Percentiles rank a stretch among this genome's conserved stretches.
Conservation (phyloP, 2,888 invertebrate species). For the Tillus elongatus region DNA sequence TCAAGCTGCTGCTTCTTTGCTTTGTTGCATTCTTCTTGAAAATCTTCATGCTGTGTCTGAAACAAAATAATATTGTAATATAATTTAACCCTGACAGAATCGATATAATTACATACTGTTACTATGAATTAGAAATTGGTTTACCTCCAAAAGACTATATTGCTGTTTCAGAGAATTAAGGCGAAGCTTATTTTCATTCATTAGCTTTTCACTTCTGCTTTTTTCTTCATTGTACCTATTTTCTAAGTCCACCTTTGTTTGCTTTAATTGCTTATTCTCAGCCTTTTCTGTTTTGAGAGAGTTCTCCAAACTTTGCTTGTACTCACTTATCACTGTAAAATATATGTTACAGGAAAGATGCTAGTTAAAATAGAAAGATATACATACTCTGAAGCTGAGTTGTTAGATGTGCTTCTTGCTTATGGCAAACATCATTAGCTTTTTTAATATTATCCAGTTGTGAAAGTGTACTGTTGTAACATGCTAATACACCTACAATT, state of each 20-base stretch:
- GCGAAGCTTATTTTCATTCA: background rate
- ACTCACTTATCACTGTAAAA: constrained; percentile 48
- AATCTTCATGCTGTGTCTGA: constrained; percentile 46
- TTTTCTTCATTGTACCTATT: background rate
- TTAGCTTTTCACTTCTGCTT: background rate
- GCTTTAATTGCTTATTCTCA: constrained; percentile 41
- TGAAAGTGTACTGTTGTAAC: constrained; percentile 50
- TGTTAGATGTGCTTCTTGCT: constrained; percentile 50
- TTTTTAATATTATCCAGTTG: constrained; percentile 49
- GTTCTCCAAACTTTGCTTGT: constrained; percentile 50
- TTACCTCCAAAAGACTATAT: background rate
- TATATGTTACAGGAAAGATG: background rate
- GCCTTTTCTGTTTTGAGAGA: constrained; percentile 48
- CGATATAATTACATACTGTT: too few relatives aligned
- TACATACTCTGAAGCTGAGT: constrained; percentile 50
- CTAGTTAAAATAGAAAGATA: constrained; percentile 6
- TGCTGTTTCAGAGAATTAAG: constrained; percentile 1
- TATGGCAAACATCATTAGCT: constrained; percentile 46
- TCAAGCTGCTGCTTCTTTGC: constrained; percentile 42
- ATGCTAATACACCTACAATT: constrained; percentile 47
- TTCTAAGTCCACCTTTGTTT: background rate
- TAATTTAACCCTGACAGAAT: too few relatives aligned
- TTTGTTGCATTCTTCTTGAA: constrained; percentile 44
- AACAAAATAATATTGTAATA: constrained; percentile 20
- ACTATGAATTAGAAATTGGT: too few relatives aligned